Evolutionary conservation across 1,140 invertebrate species (phyloP).

Genomic region (Microplitis demolitor): DNA sequence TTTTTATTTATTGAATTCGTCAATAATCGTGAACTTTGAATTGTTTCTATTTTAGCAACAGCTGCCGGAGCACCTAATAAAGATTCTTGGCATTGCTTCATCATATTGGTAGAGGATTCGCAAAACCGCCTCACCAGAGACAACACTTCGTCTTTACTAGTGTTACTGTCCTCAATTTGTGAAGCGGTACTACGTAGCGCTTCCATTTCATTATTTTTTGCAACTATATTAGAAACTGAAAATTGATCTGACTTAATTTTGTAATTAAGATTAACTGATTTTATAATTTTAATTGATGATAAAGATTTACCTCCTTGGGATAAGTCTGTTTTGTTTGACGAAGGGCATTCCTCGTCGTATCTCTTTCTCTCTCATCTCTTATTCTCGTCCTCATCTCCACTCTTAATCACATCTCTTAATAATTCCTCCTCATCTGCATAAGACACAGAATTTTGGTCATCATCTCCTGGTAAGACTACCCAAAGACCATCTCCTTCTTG

Average conservation of each 20-base stretch:
- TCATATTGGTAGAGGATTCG: not conserved
- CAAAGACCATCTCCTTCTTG: conserved; percentile 5
- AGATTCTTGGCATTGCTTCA: not conserved
- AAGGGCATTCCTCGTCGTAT: not conserved
- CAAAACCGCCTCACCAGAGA: not conserved
- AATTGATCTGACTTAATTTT: too few species aligned
- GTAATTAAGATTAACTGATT: too few species aligned
- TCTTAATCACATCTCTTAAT: not conserved
- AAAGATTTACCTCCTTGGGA: too few species aligned
- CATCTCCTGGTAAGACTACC: conserved; percentile 9
- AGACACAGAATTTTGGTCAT: not conserved
- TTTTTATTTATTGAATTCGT: conserved; percentile 13
- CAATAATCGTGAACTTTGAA: not conserved
- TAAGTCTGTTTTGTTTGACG: too few species aligned
- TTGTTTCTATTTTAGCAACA: conserved; percentile 4
- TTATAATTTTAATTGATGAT: too few species aligned
- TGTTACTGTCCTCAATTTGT: conserved; percentile 1
- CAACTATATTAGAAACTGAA: not conserved
- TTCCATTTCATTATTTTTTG: not conserved
- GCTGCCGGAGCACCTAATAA: not conserved
- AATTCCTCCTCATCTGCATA: not conserved
- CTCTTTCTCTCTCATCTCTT: not conserved
- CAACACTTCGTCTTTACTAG: conserved; percentile 1
- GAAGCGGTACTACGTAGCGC: not conserved
- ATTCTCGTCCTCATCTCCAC: not conserved